A percentile compares a stretch with the other conserved stretches of the same genome.
Conservation (phyloP, 1,140 invertebrate genomes). For the Prorops nasuta region DNA sequence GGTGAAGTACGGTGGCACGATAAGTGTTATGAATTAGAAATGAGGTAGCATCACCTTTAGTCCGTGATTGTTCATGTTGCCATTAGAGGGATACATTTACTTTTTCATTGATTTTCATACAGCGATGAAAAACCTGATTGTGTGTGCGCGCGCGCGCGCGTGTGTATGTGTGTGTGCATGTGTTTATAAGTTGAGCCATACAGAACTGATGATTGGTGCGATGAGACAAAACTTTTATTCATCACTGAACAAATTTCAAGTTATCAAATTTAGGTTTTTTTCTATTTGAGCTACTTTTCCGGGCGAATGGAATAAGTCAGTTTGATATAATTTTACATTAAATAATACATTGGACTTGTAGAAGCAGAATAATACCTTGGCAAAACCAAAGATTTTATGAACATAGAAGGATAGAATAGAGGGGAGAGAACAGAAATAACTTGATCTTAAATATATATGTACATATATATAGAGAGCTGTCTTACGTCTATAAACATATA, state of each 20-base stretch:
- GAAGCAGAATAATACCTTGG: constrained; percentile 27
- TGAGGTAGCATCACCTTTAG: constrained; percentile 18
- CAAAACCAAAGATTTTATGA: constrained; percentile 45
- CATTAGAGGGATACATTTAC: neutral
- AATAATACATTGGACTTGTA: constrained; percentile 16
- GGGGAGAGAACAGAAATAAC: constrained; percentile 23
- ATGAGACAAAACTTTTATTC: neutral
- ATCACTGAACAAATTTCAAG: neutral
- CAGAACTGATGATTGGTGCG: constrained; percentile 27
- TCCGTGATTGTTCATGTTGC: constrained; percentile 6
- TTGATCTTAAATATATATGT: constrained; percentile 26
- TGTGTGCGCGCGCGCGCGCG: too few species aligned
- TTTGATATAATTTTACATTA: constrained; percentile 12
- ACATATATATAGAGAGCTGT: constrained; percentile 23
- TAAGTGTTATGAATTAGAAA: constrained; percentile 24
- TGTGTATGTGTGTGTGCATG: too few species aligned
- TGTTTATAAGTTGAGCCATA: too few species aligned
- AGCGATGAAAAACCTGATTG: too few species aligned
- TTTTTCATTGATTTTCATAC: constrained; percentile 5
- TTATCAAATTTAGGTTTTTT: neutral
- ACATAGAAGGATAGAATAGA: too few species aligned
- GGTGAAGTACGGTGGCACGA: constrained; percentile 20
- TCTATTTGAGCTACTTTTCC: constrained; percentile 17
- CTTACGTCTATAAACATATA: constrained; percentile 26
- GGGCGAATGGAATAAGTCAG: constrained; percentile 30